Evolutionary conservation across 1,140 invertebrate species (phyloP).

Genomic region (Matsumurasca onukii): DNA sequence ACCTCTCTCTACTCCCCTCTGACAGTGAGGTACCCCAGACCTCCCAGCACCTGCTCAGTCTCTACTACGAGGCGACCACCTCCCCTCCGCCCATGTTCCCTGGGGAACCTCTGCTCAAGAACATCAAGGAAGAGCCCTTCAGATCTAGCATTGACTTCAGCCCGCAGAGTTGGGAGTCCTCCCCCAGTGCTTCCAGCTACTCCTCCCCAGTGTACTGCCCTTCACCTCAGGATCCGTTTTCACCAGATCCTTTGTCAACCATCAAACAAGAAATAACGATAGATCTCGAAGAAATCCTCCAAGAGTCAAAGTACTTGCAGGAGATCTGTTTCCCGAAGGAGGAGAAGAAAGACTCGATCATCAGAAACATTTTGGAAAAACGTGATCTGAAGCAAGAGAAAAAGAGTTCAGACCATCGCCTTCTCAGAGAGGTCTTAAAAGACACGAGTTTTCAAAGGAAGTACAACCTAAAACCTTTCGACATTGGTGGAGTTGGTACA

Average conservation of each 20-base stretch:
- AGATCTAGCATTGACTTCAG: not conserved
- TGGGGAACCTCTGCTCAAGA: conserved; percentile 26
- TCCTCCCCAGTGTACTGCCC: conserved; percentile 16
- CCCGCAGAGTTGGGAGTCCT: conserved; percentile 28
- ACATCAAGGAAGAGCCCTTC: conserved; percentile 37
- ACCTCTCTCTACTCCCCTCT: conserved; percentile 70
- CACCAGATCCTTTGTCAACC: conserved; percentile 45
- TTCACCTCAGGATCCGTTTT: not conserved
- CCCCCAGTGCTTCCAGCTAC: not conserved
- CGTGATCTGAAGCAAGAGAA: conserved; percentile 16
- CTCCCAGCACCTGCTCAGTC: conserved; percentile 51
- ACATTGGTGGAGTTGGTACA: conserved; percentile 55
- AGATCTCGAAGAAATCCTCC: conserved; percentile 50
- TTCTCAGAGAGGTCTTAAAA: conserved; percentile 75
- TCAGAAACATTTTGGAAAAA: conserved; percentile 29
- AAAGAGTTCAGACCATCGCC: conserved; percentile 61
- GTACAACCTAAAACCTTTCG: conserved; percentile 74
- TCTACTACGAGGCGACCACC: conserved; percentile 54
- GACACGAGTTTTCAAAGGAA: conserved; percentile 82
- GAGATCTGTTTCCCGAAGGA: conserved; percentile 25
- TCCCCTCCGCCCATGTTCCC: conserved; percentile 55
- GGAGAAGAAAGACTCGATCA: conserved; percentile 27
- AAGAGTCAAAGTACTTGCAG: conserved; percentile 50
- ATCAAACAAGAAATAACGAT: conserved; percentile 54
- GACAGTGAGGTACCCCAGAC: conserved; percentile 55